Base-by-base conservation (phyloP, 2,797 vertebrate genomes). In the Macroramphosus scolopax region DNA sequence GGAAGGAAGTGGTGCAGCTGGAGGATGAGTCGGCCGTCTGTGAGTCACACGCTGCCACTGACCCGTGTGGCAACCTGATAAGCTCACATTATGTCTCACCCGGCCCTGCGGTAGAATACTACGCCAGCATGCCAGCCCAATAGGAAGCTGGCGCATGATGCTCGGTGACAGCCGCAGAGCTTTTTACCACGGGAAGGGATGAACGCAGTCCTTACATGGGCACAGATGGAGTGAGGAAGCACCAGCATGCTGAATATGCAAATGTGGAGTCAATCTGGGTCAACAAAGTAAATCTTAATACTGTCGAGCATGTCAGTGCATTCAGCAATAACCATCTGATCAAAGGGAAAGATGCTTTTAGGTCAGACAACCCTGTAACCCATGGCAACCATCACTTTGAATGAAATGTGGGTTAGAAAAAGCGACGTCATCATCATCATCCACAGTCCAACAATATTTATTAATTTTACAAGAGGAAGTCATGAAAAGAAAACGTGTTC, bases 41-140 rank as follows among this genome's bases (percentile, higher is more conserved):
- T 86, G 84, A 89, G 68, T 88, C 85, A 84, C 72, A 68, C 42
- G 38, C 45, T 22, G 63, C 73, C 78, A 64, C 74, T 88, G 87
- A 89, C 84, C 87, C 79, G 54, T 86, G 77, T 45, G 35, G 75
- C 57, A 73, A 81, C 71, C 69, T 85, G 79, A 87, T 88, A 82
- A 87, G 47, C 83, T 87, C 80, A 80, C 77, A 84, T 84, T 82
- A 80, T 82, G 82, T 82, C 81, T 75, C 61, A 50, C 51, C 69
- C 32, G 61, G 68, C 76, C 82, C 78, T 20, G 70, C 45, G 73
- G 80, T 81, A 68, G 22, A 63, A 62, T 47, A 76, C 59, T 65
- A 78, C 63, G 56, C 45, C 71, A 65, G 68, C 77, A 73, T 42
- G 72, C 51, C 52, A 53, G 37, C 70, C 70, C 77, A 75, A 75